Evolutionary conservation across 2,113 vertebrate genomes (phyloP), one percentile per base, ranked within the genome.

Genomic region (Zosterops hypoxanthus): DNA sequence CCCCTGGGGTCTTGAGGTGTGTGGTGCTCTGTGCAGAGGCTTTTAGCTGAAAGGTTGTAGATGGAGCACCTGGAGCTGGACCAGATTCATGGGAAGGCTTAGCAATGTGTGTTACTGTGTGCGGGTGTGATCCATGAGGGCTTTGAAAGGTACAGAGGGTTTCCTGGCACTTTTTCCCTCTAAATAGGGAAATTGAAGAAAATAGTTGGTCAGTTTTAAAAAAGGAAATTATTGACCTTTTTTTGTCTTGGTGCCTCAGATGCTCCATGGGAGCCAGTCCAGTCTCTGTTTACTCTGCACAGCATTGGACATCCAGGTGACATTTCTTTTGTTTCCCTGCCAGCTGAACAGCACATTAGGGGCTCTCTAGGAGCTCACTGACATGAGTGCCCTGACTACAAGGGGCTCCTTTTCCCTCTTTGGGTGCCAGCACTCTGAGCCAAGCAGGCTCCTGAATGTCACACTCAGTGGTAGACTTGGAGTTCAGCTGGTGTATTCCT

Each of bases 391-490:
- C 34, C 28, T 52, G 68, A 36, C 44, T 21, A 28, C 52, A 78
- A 8, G 49, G 33, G 22, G 14, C 8, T 53, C 11, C 23, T 65
- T 63, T 42, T 59, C 29, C 39, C 42, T 5, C 1, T 34, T 24
- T 31, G 28, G 50, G 36, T 42, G 33, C 50, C 64, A 91, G 47
- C 46, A 21, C 16, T 46, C 49, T 33, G 42, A 85, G 39, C 56
- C 52, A 55, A 26, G 42, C 22, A 68, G n/a, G 12, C 23, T 72
- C 59, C 42, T 64, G 56, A 42, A 19, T 11, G 23, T 49, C 33
- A 25, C n/a, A 6, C 16, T 24, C 0, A 0, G 12, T 47, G 41
- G 33, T 11, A 75, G 33, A n/a, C 29, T 9, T 56, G 34, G 39
- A 59, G 16, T 33, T 68, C 44, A 68, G 23, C 20, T 68, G 63